Percentiles rank a stretch among this genome's conserved stretches.
Conservation (phyloP, 2,888 invertebrate species). For the Chaetoderma sp. region DNA sequence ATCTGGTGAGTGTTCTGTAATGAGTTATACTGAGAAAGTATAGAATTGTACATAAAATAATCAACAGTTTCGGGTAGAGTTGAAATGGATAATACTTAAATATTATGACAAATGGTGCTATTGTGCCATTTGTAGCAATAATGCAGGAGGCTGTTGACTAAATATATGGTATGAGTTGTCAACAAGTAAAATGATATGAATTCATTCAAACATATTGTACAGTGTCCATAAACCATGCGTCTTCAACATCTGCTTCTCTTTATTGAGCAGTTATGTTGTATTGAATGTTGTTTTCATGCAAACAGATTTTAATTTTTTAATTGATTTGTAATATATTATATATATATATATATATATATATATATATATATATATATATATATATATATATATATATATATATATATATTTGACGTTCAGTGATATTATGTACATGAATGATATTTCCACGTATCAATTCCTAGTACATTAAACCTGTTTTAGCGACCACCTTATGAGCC, state of each 20-base stretch:
- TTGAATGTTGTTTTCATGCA: neutral
- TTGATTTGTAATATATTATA: neutral
- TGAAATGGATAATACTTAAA: too few relatives aligned
- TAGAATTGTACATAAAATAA: too few relatives aligned
- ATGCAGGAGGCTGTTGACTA: too few relatives aligned
- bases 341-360: neutral
- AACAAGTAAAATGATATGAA: neutral
- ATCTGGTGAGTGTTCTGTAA: too few relatives aligned
- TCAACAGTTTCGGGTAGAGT: too few relatives aligned
- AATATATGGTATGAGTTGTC: neutral
- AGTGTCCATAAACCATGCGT: neutral
- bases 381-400: neutral
- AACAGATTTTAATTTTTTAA: neutral
- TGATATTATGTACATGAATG: too few relatives aligned
- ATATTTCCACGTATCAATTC: neutral
- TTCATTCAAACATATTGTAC: neutral
- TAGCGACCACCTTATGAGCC: neutral
- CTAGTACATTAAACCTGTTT: neutral
- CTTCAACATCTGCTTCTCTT: neutral
- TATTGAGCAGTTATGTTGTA: neutral
- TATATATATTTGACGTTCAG: neutral
- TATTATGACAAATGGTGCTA: too few relatives aligned
- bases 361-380: slow-evolving; percentile 8
- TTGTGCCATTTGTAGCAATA: too few relatives aligned
- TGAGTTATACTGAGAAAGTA: too few relatives aligned